Base-by-base conservation (phyloP, 64 coral and sea anemone species). In the Montipora sp. region DNA sequence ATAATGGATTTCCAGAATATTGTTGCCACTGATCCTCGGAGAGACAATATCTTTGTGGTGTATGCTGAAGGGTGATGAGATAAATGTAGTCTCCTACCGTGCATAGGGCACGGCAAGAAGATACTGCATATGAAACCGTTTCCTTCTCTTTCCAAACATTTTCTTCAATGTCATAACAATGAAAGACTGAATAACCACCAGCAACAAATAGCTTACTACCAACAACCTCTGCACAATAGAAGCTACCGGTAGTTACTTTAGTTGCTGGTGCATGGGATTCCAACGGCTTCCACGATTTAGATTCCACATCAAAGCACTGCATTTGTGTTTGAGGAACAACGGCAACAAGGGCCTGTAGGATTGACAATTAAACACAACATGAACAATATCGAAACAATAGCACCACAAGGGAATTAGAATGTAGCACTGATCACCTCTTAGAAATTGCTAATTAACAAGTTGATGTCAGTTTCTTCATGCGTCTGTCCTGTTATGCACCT, bases 101-200 rank as follows among this genome's bases (percentile, higher is more conserved):
- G 36, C 36, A 36, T 36, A 36, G 36, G 36, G 1, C 1, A 51
- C 15, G 49, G 14, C 6, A 57, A 2, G 0, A 7, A 6, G 4
- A 0, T 75, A 1, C 2, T 46, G 7, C 73, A 0, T 0, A 21
- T 13, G 22, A 81, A 20, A 0, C 9, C 60, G 77, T 4, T 8
- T 22, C 1, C 36, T 36, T 36, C 36, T 2, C 3, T 16, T 8
- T 23, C 65, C 82, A 85, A 3, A 19, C 3, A 14, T 85, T 85
- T 48, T 19, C 21, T 48, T 49, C 81, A 12, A 84, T 12, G 44
- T 84, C 81, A 69, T 84, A 84, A 68, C 81, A 65, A 43, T 48
- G 20, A 48, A 67, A 36, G 2, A 27, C 78, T 0, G 0, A 20
- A 0, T 19, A 3, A 19, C 43, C 61, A 48, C 51, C 8, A 13